Evolutionary conservation across 1,140 invertebrate species (phyloP).

Genomic region (Nylanderia fulva): DNA sequence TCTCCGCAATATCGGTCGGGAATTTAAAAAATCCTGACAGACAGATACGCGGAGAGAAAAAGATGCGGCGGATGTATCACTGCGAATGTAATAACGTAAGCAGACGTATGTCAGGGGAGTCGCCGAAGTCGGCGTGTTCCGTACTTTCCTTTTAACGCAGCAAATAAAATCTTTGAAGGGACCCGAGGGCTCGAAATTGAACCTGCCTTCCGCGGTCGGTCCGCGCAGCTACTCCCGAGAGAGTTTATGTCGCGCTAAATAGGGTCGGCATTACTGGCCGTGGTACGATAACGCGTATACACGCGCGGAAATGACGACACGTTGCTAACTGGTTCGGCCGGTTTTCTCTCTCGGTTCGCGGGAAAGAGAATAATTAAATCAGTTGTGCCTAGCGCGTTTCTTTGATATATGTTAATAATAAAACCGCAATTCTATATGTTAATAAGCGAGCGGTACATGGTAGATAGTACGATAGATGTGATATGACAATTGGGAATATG

Average conservation of each 20-base stretch:
- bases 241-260: slow-evolving; percentile 66
- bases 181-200: neutral
- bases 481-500: neutral
- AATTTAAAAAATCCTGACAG: neutral
- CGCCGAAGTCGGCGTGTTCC: neutral
- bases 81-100: slow-evolving; percentile 2
- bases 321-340: neutral
- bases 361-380: slow-evolving; percentile 63
- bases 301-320: neutral
- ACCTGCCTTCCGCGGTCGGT: slow-evolving; percentile 22
- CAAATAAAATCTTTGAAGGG: slow-evolving; percentile 38
- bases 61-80: neutral
- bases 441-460: slow-evolving; percentile 19
- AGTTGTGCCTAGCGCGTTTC: slow-evolving; percentile 42
- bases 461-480: slow-evolving; percentile 1
- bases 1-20: neutral
- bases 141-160: slow-evolving; percentile 26
- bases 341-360: slow-evolving; percentile 5
- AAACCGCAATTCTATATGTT: neutral
- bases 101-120: neutral
- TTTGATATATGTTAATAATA: slow-evolving; percentile 65
- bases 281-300: slow-evolving; percentile 33
- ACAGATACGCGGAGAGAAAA: neutral
- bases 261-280: slow-evolving; percentile 34
- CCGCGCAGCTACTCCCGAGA: slow-evolving; percentile 6